Conservation (phyloP, 1,140 invertebrate species). For the Uloborus diversus region DNA sequence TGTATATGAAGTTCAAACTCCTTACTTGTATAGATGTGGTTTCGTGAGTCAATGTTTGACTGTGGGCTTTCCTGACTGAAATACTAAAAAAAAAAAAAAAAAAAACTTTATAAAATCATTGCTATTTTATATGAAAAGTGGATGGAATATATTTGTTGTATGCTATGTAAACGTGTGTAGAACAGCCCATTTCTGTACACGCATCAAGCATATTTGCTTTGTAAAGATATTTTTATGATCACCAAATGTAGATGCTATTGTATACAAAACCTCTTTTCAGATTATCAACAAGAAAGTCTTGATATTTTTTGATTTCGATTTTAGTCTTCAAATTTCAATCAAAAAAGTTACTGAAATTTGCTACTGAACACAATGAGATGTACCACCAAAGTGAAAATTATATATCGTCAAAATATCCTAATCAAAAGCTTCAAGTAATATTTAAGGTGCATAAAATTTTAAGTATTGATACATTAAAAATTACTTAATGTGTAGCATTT, state of each 20-base stretch:
- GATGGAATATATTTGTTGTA: slow-evolving; percentile 51
- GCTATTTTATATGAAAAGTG: slow-evolving; percentile 53
- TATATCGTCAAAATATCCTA: not conserved
- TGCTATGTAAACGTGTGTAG: slow-evolving; percentile 44
- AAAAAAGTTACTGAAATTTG: no score
- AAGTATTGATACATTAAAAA: not conserved
- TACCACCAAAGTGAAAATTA: not conserved
- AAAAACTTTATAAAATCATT: slow-evolving; percentile 51
- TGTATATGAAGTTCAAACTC: slow-evolving; percentile 6
- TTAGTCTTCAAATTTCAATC: not conserved
- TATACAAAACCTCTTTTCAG: slow-evolving; percentile 14
- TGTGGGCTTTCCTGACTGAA: slow-evolving; percentile 17
- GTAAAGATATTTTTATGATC: slow-evolving; percentile 56
- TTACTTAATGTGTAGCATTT: not conserved
- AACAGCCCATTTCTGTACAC: slow-evolving; percentile 31
- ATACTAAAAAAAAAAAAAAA: slow-evolving; percentile 35
- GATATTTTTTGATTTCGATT: not conserved
- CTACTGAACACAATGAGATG: no score
- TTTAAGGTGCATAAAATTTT: not conserved
- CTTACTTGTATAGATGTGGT: slow-evolving; percentile 26
- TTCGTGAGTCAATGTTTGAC: slow-evolving; percentile 38
- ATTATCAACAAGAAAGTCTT: not conserved
- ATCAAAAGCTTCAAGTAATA: not conserved
- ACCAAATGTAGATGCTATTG: slow-evolving; percentile 30
- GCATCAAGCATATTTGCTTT: slow-evolving; percentile 42